phyloP scores from a whole-genome alignment of 2,888 invertebrate species.

The Steinernema carpocapsae region DNA sequence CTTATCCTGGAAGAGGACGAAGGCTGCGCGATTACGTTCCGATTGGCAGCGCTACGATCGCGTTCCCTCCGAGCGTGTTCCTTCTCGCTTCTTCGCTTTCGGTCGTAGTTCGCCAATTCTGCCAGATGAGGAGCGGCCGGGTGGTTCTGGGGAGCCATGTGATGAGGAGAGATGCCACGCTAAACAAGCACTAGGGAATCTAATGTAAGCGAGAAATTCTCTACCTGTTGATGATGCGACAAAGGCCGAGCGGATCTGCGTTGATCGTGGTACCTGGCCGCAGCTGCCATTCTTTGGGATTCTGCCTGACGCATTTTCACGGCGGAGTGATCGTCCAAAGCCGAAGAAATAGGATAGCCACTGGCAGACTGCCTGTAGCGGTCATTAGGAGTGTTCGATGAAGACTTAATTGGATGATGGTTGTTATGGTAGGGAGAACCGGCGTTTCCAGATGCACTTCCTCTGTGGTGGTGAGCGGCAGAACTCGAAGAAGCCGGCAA shows the following conservation, averaged over 20 bases:
- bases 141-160: slow-evolving; percentile 56
- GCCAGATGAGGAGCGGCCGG: slow-evolving; percentile 67
- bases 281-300: slow-evolving; percentile 32
- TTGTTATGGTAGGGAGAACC: slow-evolving; percentile 3
- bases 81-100: slow-evolving; percentile 48
- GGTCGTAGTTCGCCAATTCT: slow-evolving; percentile 63
- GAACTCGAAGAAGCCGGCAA: slow-evolving; percentile 47
- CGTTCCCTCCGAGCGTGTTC: slow-evolving; percentile 38
- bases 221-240: slow-evolving; percentile 46
- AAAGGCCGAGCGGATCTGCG: slow-evolving; percentile 40
- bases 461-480: slow-evolving; percentile 36
- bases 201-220: not conserved
- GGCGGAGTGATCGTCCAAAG: not conserved
- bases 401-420: slow-evolving; percentile 36
- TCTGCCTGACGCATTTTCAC: slow-evolving; percentile 35
- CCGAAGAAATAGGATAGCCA: not conserved
- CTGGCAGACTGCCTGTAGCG: not conserved
- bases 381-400: not conserved
- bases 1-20: not conserved
- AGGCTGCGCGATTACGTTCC: slow-evolving; percentile 5
- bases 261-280: slow-evolving; percentile 37
- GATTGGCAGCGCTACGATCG: slow-evolving; percentile 34
- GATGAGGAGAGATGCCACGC: slow-evolving; percentile 41
- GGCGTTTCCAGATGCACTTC: not conserved
- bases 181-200: not conserved